These are phyloP conservation scores for Mixornis gularis DNA, from an alignment of 2,113 vertebrate genomes.

Conservation along the genomic window DNA sequence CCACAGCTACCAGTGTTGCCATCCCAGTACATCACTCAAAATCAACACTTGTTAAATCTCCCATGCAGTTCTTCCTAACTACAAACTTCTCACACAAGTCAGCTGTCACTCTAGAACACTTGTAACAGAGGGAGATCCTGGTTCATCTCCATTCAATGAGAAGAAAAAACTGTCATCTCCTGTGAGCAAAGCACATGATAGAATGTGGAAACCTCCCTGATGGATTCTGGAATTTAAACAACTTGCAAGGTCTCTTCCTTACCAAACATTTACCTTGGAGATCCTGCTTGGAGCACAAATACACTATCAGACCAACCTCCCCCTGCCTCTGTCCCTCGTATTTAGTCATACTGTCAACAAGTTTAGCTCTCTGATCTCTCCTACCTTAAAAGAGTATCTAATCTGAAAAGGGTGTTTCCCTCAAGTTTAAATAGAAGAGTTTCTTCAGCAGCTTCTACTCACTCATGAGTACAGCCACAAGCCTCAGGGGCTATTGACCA, in stretches of 20 bases:
- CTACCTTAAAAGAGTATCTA: background rate
- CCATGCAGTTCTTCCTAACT: background rate
- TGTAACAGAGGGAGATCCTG: background rate
- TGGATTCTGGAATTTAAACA: background rate
- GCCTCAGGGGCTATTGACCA: background rate
- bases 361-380: background rate
- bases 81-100: background rate
- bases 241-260: background rate
- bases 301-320: background rate
- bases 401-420: background rate
- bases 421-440: background rate
- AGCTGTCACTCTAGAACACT: background rate
- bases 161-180: background rate
- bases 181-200: background rate
- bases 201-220: background rate
- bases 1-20: background rate
- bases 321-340: background rate
- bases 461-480: background rate
- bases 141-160: background rate
- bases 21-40: background rate
- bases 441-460: conserved; percentile 2
- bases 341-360: background rate
- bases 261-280: background rate
- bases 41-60: background rate
- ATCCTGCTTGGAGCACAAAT: background rate